These are phyloP conservation scores for Liasis olivaceus DNA, from an alignment of 2,797 vertebrate species.

Conservation along the genomic window DNA sequence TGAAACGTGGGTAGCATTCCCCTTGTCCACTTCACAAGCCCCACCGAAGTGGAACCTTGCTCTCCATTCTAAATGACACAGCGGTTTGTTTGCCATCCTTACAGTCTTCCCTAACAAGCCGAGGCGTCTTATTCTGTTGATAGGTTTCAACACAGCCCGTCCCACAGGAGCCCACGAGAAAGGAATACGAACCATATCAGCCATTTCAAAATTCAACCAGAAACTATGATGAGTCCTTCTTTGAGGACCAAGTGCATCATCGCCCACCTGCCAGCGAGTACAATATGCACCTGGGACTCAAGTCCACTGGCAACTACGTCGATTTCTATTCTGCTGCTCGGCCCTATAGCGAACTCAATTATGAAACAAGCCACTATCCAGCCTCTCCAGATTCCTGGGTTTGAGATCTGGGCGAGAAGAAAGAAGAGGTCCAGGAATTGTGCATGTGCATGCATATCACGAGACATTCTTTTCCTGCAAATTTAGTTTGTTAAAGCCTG, in stretches of 20 bases:
- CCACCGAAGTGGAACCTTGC: neutral
- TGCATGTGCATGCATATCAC: slow-evolving; percentile 99
- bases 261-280: slow-evolving; percentile 90
- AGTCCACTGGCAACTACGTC: slow-evolving; percentile 97
- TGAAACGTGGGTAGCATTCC: neutral
- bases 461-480: slow-evolving; percentile 83
- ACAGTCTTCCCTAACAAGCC: slow-evolving; percentile 24
- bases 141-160: slow-evolving; percentile 91
- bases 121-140: neutral
- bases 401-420: slow-evolving; percentile 74
- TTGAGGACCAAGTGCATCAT: slow-evolving; percentile 94
- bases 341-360: slow-evolving; percentile 98
- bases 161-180: slow-evolving; percentile 86
- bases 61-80: neutral
- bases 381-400: slow-evolving; percentile 98
- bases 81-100: neutral
- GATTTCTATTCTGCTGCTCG: slow-evolving; percentile 99
- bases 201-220: slow-evolving; percentile 94
- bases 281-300: slow-evolving; percentile 98
- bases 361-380: slow-evolving; percentile 98
- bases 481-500: slow-evolving; percentile 87
- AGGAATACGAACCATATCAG: slow-evolving; percentile 93
- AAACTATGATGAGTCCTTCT: slow-evolving; percentile 96
- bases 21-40: neutral
- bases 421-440: slow-evolving; percentile 76